A percentile compares a stretch with the other conserved stretches of the same genome.
These are phyloP conservation scores for Boleophthalmus pectinirostris DNA, from an alignment of 2,113 vertebrate genomes.

Conservation along the genomic window DNA sequence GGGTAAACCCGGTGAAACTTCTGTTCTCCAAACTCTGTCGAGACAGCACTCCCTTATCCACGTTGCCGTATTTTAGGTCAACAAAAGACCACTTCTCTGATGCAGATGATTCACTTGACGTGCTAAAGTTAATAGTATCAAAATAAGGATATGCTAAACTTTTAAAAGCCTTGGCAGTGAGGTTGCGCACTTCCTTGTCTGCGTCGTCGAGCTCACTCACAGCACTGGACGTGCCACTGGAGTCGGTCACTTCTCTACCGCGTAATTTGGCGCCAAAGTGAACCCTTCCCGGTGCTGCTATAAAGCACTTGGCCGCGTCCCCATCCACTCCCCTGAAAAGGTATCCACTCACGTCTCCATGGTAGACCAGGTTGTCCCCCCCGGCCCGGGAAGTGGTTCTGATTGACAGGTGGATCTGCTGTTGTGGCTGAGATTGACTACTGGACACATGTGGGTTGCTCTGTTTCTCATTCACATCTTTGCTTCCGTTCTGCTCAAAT, in stretches of 20 bases:
- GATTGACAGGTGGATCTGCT: constrained; percentile 95
- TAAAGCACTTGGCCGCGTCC: constrained; percentile 66
- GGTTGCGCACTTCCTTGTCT: constrained; percentile 92
- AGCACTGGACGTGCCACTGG: constrained; percentile 91
- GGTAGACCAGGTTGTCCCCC: constrained; percentile 76
- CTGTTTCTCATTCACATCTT: not conserved
- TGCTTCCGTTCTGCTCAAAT: constrained; percentile 77
- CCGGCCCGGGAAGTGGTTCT: constrained; percentile 87
- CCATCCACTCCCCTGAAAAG: constrained; percentile 72
- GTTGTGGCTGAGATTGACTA: constrained; percentile 77
- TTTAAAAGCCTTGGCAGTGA: constrained; percentile 90
- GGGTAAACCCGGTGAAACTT: constrained; percentile 62
- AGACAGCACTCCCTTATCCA: constrained; percentile 63
- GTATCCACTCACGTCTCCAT: constrained; percentile 83
- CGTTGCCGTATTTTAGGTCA: constrained; percentile 86
- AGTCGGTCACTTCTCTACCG: constrained; percentile 79
- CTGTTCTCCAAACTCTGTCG: constrained; percentile 60
- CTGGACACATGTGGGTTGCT: constrained; percentile 36
- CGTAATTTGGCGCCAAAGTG: constrained; percentile 79
- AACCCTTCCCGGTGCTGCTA: constrained; percentile 81
- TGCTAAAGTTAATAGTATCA: constrained; percentile 84
- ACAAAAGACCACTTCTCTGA: constrained; percentile 91
- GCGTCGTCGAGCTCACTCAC: constrained; percentile 94
- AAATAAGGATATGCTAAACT: constrained; percentile 92
- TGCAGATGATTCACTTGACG: constrained; percentile 86